Evolutionary conservation across 1,140 invertebrate species (phyloP).

Genomic region (Rhysida immarginata): DNA sequence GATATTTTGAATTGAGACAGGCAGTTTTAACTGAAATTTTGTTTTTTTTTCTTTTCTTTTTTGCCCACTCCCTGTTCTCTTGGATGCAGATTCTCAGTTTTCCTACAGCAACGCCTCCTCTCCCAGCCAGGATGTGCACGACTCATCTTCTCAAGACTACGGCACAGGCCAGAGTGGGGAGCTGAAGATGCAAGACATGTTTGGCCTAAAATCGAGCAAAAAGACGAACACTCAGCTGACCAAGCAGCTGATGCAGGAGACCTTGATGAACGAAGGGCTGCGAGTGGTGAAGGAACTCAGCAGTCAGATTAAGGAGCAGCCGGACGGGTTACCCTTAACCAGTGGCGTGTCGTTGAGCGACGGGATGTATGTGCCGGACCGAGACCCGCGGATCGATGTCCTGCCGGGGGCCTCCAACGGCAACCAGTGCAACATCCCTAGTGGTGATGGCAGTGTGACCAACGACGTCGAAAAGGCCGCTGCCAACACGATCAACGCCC

Average conservation of each 20-base stretch:
- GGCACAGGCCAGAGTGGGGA: slow-evolving; percentile 9
- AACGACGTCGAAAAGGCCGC: slow-evolving; percentile 11
- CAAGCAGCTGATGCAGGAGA: slow-evolving; percentile 27
- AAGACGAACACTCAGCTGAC: slow-evolving; percentile 21
- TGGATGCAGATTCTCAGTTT: slow-evolving; percentile 41
- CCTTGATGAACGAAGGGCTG: slow-evolving; percentile 27
- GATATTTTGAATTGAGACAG: no score
- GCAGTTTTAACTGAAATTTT: no score
- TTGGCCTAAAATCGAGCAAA: slow-evolving; percentile 13
- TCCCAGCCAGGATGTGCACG: slow-evolving; percentile 35
- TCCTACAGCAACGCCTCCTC: slow-evolving; percentile 58
- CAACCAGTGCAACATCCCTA: not conserved
- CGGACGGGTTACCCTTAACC: slow-evolving; percentile 5
- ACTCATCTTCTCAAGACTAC: slow-evolving; percentile 18
- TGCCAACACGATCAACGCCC: slow-evolving; percentile 9
- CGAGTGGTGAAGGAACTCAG: slow-evolving; percentile 26
- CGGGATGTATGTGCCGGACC: not conserved
- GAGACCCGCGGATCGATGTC: not conserved
- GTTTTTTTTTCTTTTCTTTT: no score
- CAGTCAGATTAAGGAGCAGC: slow-evolving; percentile 15
- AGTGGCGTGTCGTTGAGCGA: not conserved
- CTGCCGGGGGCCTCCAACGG: not conserved
- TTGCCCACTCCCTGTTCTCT: not conserved
- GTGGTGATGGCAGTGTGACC: not conserved
- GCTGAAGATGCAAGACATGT: slow-evolving; percentile 8